Evolutionary conservation across 1,140 invertebrate genomes (phyloP), one percentile per base, ranked within the genome.

Genomic region (Trichomalopsis sarcophagae): DNA sequence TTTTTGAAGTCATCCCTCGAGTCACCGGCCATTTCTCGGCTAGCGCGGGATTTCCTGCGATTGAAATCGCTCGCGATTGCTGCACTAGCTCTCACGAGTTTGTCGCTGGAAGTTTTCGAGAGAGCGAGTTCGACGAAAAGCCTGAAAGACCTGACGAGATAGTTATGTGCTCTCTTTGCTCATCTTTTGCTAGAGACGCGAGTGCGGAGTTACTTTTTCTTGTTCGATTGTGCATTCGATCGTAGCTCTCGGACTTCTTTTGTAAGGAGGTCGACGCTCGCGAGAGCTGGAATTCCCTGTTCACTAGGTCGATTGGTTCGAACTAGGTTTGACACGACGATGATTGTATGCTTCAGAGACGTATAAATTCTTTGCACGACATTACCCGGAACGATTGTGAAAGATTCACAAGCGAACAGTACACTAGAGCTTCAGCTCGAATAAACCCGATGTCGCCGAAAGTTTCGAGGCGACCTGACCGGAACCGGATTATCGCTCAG

Each of bases 141-240:
- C 1, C 55, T 21, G 55, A 62, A 62, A 62, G 55, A 62, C 14
- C 55, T 62, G 55, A 62, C 55, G 55, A 62, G 55, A 62, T 62
- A 62, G 55, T 62, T 62, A 62, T 62, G 55, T 62, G 55, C 55
- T 62, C 55, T 50, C 55, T 62, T 62, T 62, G 55, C 55, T 62
- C 55, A 62, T 62, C 55, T 62, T 62, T 62, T 62, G 17, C 2
- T 7, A 62, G 21, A n/a, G 21, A 21, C 14, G 50, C 17, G 1
- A 9, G 11, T 10, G 27, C 9, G 50, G 11, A 62, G 55, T 62
- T 62, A 62, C 55, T 62, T 62, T 4, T 62, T n/a, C 55, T 62
- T 62, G 9, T 10, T 44, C 40, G 40, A 21, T 50, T 50, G 47
- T 50, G 47, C 47, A 50, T 62, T 62, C 55, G 55, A 62, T 62